These are phyloP conservation scores for Monodelphis domestica DNA, from an alignment of 2,797 vertebrate genomes.

Conservation along the genomic window DNA sequence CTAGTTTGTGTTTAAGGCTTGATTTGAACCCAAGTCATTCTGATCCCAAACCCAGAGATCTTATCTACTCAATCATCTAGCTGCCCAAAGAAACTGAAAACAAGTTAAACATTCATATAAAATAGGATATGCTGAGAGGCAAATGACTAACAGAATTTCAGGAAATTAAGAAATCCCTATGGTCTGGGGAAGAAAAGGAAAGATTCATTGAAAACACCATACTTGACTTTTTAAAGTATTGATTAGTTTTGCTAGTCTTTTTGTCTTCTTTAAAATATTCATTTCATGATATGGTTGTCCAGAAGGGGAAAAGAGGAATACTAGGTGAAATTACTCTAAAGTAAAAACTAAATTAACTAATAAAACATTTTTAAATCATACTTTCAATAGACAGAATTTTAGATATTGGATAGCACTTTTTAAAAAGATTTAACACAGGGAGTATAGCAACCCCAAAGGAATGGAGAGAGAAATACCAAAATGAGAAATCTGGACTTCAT, in stretches of 20 bases:
- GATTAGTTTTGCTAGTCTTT: too few species aligned
- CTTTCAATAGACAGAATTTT: background rate
- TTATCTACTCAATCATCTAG: background rate
- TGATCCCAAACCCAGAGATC: background rate
- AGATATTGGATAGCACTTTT: background rate
- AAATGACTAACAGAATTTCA: background rate
- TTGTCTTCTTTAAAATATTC: too few species aligned
- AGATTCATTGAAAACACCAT: background rate
- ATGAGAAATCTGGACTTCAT: background rate
- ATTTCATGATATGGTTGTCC: too few species aligned
- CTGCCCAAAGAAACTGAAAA: background rate
- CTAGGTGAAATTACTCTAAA: too few species aligned
- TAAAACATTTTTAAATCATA: too few species aligned
- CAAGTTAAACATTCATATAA: background rate
- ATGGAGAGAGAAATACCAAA: background rate
- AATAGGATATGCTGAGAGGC: background rate
- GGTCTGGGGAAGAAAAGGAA: background rate
- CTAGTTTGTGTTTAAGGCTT: background rate
- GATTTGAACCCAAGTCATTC: background rate
- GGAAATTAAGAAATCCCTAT: background rate
- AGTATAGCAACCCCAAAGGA: background rate
- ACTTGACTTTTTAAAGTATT: too few species aligned
- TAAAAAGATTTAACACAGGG: background rate
- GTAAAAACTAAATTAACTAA: too few species aligned
- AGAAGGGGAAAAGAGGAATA: too few species aligned